Conservation (phyloP, 2,888 invertebrate species). For the Stictocephala bisonia region DNA sequence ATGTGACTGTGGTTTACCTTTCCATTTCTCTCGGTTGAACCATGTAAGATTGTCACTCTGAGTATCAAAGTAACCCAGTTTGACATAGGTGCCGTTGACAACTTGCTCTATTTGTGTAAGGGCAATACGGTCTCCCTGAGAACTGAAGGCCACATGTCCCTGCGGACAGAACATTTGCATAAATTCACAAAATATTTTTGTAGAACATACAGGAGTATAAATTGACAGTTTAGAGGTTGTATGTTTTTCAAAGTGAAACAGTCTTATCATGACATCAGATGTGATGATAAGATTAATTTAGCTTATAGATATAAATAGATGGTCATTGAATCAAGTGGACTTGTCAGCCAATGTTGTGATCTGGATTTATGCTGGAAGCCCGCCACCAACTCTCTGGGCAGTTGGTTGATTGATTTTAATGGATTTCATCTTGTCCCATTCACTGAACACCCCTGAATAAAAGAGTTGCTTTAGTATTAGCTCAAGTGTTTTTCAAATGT, state of each 20-base stretch:
- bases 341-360: too few species aligned
- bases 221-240: neutral
- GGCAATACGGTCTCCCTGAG: conserved; percentile 98
- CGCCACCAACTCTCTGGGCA: too few species aligned
- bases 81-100: conserved; percentile 92
- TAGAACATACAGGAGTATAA: neutral
- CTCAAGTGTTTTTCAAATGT: too few species aligned
- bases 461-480: too few species aligned
- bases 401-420: too few species aligned
- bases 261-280: neutral
- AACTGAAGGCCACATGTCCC: conserved; percentile 98
- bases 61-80: conserved; percentile 96
- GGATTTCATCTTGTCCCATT: too few species aligned
- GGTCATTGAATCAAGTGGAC: too few species aligned
- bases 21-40: conserved; percentile 92
- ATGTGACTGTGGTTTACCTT: too few species aligned
- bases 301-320: too few species aligned
- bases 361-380: too few species aligned
- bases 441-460: too few species aligned
- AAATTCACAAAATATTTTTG: neutral
- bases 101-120: conserved; percentile 98
- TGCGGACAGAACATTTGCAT: conserved; percentile 65
- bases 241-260: neutral
- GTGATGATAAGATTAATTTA: neutral
- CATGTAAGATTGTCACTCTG: conserved; percentile 96